Evolutionary conservation across 2,797 vertebrate species (phyloP).

Genomic region (Dromococcyx pavoninus): DNA sequence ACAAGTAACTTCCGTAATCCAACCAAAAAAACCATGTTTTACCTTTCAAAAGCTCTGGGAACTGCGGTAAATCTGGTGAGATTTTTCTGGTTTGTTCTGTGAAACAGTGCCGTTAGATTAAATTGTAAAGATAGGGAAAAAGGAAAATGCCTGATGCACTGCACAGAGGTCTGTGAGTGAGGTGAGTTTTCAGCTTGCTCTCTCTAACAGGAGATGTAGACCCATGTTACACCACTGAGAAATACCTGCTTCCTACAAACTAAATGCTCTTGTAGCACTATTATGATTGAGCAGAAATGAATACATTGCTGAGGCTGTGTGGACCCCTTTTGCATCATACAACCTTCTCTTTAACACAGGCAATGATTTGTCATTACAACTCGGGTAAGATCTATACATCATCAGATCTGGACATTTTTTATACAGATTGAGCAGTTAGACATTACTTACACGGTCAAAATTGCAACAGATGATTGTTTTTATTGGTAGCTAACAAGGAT

Average conservation of each 20-base stretch:
- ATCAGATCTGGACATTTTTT: constrained; percentile 12
- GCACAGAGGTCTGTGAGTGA: fast-evolving
- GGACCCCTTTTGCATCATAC: no score
- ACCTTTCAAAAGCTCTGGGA: background rate
- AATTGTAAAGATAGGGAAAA: background rate
- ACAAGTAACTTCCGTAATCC: constrained; percentile 13
- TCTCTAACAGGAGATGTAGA: background rate
- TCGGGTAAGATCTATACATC: background rate
- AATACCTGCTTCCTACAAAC: background rate
- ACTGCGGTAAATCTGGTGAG: background rate
- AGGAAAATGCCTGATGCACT: background rate
- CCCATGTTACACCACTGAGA: background rate
- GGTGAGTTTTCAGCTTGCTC: background rate
- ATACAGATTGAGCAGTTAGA: constrained; percentile 8
- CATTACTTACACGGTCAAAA: background rate
- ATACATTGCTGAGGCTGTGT: background rate
- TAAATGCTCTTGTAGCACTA: background rate
- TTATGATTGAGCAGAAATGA: background rate
- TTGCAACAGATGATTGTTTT: background rate
- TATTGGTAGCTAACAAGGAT: constrained; percentile 3
- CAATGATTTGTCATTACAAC: background rate
- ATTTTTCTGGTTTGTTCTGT: background rate
- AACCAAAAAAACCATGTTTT: constrained; percentile 14
- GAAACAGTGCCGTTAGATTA: background rate
- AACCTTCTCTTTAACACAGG: background rate